Base-by-base conservation (phyloP, 2,797 vertebrate genomes). In the Bradypodion pumilum region DNA sequence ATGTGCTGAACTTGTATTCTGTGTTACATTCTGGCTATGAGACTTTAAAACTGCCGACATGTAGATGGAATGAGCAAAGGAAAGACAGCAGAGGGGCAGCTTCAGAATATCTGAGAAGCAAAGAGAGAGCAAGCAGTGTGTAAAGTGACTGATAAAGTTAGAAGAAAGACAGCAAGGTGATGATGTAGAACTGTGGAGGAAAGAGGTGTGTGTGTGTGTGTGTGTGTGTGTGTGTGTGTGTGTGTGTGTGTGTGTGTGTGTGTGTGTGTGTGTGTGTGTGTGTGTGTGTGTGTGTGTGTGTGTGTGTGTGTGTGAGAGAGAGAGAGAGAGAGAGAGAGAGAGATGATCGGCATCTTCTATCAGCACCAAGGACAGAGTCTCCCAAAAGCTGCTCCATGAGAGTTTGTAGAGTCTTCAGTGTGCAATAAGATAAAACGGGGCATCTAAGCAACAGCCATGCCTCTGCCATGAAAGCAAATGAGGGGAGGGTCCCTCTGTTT, bases 321-420 rank as follows among this genome's bases (percentile, higher is more conserved):
- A n/a, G n/a, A n/a, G 2, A 65, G 82, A 63, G 52, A 52, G 29
- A 78, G 62, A n/a, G n/a, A n/a, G n/a, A n/a, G 82, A 68, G 37
- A 70, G 81, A 42, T 87, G 86, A 84, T 81, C 84, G 76, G 40
- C 65, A 68, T 90, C 82, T 66, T 63, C 86, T 91, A 19, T 94
- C 90, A 92, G 92, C 72, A 93, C 92, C 92, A 94, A 91, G 92
- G 91, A 93, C 91, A 91, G 92, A 93, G 84, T 77, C 76, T 80
- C 78, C 25, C 27, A 87, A 60, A 75, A 1, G 80, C 84, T 88
- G 84, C 78, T 91, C 91, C 78, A 37, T 52, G n/a, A 77, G 40
- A 84, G 74, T 19, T 6, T 69, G 81, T 35, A 27, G 86, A 88
- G 89, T 70, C 77, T 81, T 92, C 87, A 83, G 86, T 73, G 62